Conservation (phyloP, 1,140 invertebrate genomes). For the Wasmannia auropunctata region DNA sequence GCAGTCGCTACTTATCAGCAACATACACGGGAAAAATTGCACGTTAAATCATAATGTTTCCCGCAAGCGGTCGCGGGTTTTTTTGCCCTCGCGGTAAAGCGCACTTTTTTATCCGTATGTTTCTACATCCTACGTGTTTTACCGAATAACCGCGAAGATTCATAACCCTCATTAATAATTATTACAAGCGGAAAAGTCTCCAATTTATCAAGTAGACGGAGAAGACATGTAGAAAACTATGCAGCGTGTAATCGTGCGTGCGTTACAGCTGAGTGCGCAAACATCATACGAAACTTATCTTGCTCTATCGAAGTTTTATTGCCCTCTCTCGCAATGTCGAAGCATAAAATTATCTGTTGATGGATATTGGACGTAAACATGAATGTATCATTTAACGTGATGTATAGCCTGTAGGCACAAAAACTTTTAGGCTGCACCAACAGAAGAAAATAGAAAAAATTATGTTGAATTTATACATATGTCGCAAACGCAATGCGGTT, state of each 20-base stretch:
- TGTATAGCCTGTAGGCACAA: background rate
- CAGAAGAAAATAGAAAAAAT: background rate
- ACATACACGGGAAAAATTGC: background rate
- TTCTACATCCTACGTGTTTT: slow-evolving; percentile 19
- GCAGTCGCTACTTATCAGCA: background rate
- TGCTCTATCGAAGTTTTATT: background rate
- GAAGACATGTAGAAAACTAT: slow-evolving; percentile 3
- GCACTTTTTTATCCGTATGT: slow-evolving; percentile 5
- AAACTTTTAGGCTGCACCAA: background rate
- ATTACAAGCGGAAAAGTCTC: slow-evolving; percentile 33
- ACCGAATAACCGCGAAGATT: slow-evolving; percentile 46
- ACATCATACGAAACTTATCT: slow-evolving; percentile 27
- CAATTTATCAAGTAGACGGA: slow-evolving; percentile 26
- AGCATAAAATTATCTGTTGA: background rate
- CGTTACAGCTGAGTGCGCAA: slow-evolving; percentile 1
- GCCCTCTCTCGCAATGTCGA: no score
- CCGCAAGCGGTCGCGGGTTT: background rate
- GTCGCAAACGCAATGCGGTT: background rate
- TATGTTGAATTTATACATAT: background rate
- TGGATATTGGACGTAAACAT: background rate
- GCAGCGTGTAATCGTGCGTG: slow-evolving; percentile 2
- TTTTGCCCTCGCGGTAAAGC: background rate
- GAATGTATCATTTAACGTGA: background rate
- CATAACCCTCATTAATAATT: slow-evolving; percentile 53
- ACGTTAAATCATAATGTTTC: slow-evolving; percentile 24